Evolutionary conservation across 2,888 invertebrate genomes (phyloP), one percentile per base, ranked within the genome.

Genomic region (Lasioglossum malachurum): DNA sequence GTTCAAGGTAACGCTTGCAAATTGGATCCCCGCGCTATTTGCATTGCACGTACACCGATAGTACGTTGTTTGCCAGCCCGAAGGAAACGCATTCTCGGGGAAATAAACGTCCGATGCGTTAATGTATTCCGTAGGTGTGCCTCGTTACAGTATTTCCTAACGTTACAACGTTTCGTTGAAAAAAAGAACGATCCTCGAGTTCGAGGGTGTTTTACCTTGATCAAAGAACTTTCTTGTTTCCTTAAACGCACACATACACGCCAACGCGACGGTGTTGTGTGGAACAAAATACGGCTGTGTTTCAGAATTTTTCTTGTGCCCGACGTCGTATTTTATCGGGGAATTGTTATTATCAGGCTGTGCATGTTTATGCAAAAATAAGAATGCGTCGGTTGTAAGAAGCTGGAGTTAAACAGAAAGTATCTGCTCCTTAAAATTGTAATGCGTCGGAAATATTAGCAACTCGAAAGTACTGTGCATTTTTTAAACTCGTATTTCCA

Each of bases 21-120:
- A 82, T 72, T 82, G 76, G 49, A 73, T 41, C 16, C 57, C 35
- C 14, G 7, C 10, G 82, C n/a, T 79, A 49, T 75, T 83, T 60
- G 82, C 75, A 38, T 75, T 60, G 69, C 23, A 38, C 67, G 80
- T 71, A 80, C 74, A 49, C 69, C 67, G 67, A 77, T 60, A 38
- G 44, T 12, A 35, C 44, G 71, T 49, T 57, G 81, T 57, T 80
- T 46, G 53, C 27, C 35, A 12, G 35, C 44, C 12, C 69, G 38
- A 77, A 77, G 49, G 69, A 69, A 77, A 77, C 38, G 38, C 19
- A n/a, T 77, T 77, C 49, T 23, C 41, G n/a, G 72, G 35, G 81
- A 75, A 82, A 83, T 81, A 44, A 82, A 67, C 83, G 72, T 60
- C 49, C 83, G 71, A 81, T 72, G 71, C 82, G 75, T 83, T 83